Evolutionary conservation across 1,140 invertebrate genomes (phyloP), one percentile per base, ranked within the genome.

Genomic region (Cheumatopsyche charites): DNA sequence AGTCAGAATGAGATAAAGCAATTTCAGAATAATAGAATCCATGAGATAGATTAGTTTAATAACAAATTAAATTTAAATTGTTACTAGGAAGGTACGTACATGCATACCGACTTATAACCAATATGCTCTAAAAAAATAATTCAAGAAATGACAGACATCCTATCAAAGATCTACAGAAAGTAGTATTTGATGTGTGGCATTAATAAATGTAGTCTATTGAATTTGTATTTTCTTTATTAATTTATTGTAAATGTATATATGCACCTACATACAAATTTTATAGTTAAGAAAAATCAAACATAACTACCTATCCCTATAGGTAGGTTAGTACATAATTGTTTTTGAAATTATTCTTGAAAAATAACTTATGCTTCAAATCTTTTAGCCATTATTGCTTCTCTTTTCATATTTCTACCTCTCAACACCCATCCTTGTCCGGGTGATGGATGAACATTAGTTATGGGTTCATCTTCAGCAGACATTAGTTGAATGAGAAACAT

Each of bases 401-500:
- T 77, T 6, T 78, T 62, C 26, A 80, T n/a, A 77, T 87, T 87
- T 66, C 66, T 78, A 25, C 86, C 86, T 9, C 85, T 76, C 3
- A 88, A 77, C 12, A 86, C 82, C 75, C 87, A 79, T 25, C 83
- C 81, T 74, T 87, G 85, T 47, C 86, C 85, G 0, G 81, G 82
- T 6, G 84, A 86, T 52, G 82, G 79, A 71, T 87, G 86, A 12
- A 80, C 77, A 11, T 80, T 77, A 9, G 78, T 79, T 11, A 79
- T 68, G 0, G 87, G 85, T 36, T 83, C 81, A 71, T 90, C 88
- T 26, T 88, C 85, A 0, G 86, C 87, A 1, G 82, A 80, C 63
- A 80, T 80, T 11, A 87, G 76, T 80, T 89, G 88, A 1, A 86
- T 78, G 1, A 90, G 81, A 71, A 88, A 84, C 88, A 90, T 89